These are phyloP conservation scores for Pseudachorutes palmiensis DNA, from an alignment of 1,140 invertebrate genomes.

Conservation along the genomic window DNA sequence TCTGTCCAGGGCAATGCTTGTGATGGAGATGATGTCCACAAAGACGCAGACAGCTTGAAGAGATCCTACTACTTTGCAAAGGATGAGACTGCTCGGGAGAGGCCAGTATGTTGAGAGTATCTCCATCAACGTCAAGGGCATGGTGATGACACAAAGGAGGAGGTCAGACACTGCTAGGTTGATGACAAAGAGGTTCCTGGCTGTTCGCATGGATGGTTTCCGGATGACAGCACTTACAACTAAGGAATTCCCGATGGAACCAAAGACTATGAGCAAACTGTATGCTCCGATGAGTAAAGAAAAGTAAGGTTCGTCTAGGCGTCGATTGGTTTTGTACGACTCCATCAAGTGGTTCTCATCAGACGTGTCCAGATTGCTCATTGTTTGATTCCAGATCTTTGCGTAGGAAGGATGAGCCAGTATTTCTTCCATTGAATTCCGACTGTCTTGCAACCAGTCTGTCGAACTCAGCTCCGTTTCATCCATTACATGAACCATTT, in stretches of 20 bases:
- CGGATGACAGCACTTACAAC: constrained; percentile 65
- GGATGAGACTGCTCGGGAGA: constrained; percentile 53
- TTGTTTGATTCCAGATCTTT: constrained; percentile 5
- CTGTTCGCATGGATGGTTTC: constrained; percentile 73
- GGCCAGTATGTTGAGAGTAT: constrained; percentile 68
- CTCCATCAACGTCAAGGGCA: constrained; percentile 74
- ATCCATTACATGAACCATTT: too few species aligned
- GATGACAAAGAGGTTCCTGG: constrained; percentile 80
- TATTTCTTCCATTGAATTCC: constrained; percentile 9
- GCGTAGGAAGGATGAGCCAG: constrained; percentile 6
- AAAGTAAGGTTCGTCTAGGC: constrained; percentile 56
- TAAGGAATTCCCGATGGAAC: constrained; percentile 66
- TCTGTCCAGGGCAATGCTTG: constrained; percentile 75
- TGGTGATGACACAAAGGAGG: constrained; percentile 67
- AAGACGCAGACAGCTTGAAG: constrained; percentile 79
- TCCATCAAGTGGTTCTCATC: constrained; percentile 3
- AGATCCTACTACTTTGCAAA: constrained; percentile 71
- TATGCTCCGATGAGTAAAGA: constrained; percentile 61
- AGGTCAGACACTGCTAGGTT: constrained; percentile 53
- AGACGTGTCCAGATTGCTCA: background rate
- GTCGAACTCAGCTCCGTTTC: too few species aligned
- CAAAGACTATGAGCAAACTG: constrained; percentile 63
- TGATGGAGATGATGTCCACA: constrained; percentile 81
- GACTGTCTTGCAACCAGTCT: too few species aligned
- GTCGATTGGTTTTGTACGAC: constrained; percentile 48